phyloP scores from a whole-genome alignment of 2,797 vertebrate genomes.

The Sciurus vulgaris region DNA sequence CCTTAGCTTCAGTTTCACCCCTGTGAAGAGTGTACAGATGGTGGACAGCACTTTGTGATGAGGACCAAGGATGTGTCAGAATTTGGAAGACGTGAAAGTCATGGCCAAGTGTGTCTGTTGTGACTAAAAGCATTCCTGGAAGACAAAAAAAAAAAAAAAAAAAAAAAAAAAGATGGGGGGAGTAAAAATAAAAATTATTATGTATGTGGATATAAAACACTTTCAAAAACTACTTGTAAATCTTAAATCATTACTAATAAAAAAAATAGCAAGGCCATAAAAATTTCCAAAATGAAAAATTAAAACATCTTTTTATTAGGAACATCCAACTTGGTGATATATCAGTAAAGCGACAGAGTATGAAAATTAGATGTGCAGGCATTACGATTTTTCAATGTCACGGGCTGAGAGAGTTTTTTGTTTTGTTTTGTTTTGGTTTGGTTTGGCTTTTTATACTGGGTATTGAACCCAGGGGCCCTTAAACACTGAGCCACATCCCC shows the following conservation, averaged over 20 bases:
- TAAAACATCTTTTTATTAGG: not conserved
- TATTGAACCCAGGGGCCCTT: too few relatives aligned
- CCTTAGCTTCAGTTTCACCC: slow-evolving; percentile 99
- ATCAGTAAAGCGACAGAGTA: not conserved
- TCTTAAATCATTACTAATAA: slow-evolving; percentile 10
- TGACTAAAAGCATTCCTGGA: slow-evolving; percentile 98
- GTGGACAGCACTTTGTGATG: slow-evolving; percentile 97
- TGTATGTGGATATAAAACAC: not conserved
- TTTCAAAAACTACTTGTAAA: not conserved
- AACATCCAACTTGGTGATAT: not conserved
- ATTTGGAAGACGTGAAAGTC: slow-evolving; percentile 99
- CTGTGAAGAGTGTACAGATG: slow-evolving; percentile 98
- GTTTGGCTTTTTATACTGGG: too few relatives aligned
- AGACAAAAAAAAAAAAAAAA: slow-evolving; percentile 67
- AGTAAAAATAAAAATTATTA: slow-evolving; percentile 61
- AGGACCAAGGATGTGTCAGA: slow-evolving; percentile 98
- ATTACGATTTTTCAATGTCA: not conserved
- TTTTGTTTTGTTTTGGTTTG: too few relatives aligned
- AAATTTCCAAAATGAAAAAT: not conserved
- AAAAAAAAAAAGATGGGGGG: slow-evolving; percentile 54
- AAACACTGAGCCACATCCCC: too few relatives aligned
- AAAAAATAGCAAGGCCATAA: slow-evolving; percentile 2
- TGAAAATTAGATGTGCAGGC: not conserved
- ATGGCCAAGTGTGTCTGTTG: slow-evolving; percentile 96
- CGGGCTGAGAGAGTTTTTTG: not conserved